These are phyloP conservation scores for Arge pagana DNA, from an alignment of 2,888 invertebrate genomes.

Conservation along the genomic window DNA sequence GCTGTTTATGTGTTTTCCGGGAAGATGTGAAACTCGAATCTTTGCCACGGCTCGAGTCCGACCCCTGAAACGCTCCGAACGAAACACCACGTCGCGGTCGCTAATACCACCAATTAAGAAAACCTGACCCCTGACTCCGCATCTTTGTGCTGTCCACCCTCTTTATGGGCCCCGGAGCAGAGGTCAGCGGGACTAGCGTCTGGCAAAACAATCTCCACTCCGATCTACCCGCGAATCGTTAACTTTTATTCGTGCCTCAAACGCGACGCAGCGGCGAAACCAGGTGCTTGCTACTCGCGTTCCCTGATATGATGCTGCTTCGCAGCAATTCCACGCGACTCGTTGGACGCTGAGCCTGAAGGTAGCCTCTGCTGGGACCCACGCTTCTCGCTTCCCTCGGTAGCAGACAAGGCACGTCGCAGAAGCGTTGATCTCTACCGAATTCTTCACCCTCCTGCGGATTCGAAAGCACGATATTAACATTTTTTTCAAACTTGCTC, in stretches of 20 bases:
- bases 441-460: slow-evolving; percentile 79
- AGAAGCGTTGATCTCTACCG: slow-evolving; percentile 75
- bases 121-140: too few species aligned
- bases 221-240: too few species aligned
- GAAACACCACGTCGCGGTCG: slow-evolving; percentile 21
- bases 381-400: slow-evolving; percentile 57
- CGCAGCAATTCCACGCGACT: slow-evolving; percentile 66
- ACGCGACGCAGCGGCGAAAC: too few species aligned
- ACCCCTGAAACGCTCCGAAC: background rate
- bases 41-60: background rate
- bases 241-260: too few species aligned
- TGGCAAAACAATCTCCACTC: background rate
- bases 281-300: slow-evolving; percentile 56
- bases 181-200: background rate
- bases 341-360: slow-evolving; percentile 62
- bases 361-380: slow-evolving; percentile 26
- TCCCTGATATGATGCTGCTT: slow-evolving; percentile 58
- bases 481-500: too few species aligned
- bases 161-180: background rate
- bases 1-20: slow-evolving; percentile 12
- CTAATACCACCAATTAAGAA: too few species aligned
- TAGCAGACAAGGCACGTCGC: slow-evolving; percentile 75
- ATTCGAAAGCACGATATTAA: too few species aligned
- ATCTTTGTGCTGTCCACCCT: slow-evolving; percentile 36
- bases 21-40: slow-evolving; percentile 18